These are phyloP conservation scores for Parnassius mnemosyne DNA, from an alignment of 2,888 invertebrate genomes.

Conservation along the genomic window DNA sequence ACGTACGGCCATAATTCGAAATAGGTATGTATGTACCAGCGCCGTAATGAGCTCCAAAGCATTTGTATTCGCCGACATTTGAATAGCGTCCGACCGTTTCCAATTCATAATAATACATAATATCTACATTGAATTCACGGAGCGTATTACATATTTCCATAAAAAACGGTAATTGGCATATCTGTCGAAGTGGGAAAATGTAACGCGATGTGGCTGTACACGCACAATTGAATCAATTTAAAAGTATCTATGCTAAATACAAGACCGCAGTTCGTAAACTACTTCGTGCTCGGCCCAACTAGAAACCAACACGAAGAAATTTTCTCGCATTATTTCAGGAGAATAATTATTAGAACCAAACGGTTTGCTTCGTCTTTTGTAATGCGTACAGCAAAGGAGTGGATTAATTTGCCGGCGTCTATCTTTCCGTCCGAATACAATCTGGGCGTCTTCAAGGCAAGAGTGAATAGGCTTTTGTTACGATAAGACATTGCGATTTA, in stretches of 20 bases:
- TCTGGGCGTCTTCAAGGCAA: no score
- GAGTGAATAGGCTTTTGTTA: no score
- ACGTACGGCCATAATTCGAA: constrained; percentile 27
- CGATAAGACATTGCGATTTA: no score
- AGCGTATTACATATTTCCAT: constrained; percentile 35
- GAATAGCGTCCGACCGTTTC: constrained; percentile 43
- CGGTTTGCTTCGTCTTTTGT: no score
- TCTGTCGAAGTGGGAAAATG: constrained; percentile 15
- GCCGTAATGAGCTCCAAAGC: constrained; percentile 45
- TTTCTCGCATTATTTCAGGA: constrained; percentile 4
- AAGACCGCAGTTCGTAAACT: constrained; percentile 14
- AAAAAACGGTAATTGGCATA: constrained; percentile 34
- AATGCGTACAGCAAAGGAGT: no score
- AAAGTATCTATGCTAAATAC: constrained; percentile 25
- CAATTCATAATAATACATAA: constrained; percentile 41
- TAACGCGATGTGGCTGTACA: constrained; percentile 25
- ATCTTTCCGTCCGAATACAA: no score
- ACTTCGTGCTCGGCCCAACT: background rate
- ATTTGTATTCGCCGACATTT: constrained; percentile 47
- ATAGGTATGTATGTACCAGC: constrained; percentile 27
- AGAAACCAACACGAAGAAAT: constrained; percentile 4
- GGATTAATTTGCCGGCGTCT: no score
- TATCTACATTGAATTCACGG: constrained; percentile 33
- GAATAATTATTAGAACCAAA: no score
- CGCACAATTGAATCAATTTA: constrained; percentile 32